Evolutionary conservation across 2,797 vertebrate species (phyloP), one percentile per base, ranked within the genome.

Genomic region (Arrhamphus sclerolepis): DNA sequence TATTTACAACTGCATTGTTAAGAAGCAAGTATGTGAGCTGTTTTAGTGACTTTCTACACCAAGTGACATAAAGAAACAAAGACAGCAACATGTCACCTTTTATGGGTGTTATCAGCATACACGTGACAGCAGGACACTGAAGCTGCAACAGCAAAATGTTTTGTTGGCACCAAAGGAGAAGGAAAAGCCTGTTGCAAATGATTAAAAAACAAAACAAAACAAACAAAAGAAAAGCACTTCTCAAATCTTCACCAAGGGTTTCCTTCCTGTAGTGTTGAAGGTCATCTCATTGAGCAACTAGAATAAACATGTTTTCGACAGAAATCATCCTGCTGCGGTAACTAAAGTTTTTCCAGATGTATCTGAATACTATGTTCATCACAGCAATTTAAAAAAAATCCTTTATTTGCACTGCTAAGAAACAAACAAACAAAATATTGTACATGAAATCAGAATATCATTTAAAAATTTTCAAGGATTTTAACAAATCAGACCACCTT

Each of bases 101-200:
- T 21, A 49, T 42, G 53, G 56, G 66, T 60, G 54, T 67, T 61
- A 20, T 70, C 47, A 42, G 64, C 67, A 46, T 50, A 56, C 20
- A 39, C 29, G 1, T 31, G 14, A 50, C 20, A 28, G 29, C 28
- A 43, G 28, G 2, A 18, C 8, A 8, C 11, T 20, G 18, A 51
- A 66, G 18, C 41, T 28, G 42, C 40, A 42, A 34, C 38, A 31
- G 14, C 22, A 46, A 18, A 17, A 6, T 20, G 40, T 31, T 49
- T 24, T 58, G 26, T 60, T 29, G 40, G 13, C 4, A 31, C 17
- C 10, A 26, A n/a, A n/a, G 51, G 18, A 61, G 54, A 57, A 55
- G 28, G n/a, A 49, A 17, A 4, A 21, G 66, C 19, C 18, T 21
- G 24, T 11, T 53, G 28, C 46, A 42, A 48, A 53, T 44, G 6